These are phyloP conservation scores for Mobula hypostoma DNA, from an alignment of 2,113 vertebrate genomes.

Conservation along the genomic window DNA sequence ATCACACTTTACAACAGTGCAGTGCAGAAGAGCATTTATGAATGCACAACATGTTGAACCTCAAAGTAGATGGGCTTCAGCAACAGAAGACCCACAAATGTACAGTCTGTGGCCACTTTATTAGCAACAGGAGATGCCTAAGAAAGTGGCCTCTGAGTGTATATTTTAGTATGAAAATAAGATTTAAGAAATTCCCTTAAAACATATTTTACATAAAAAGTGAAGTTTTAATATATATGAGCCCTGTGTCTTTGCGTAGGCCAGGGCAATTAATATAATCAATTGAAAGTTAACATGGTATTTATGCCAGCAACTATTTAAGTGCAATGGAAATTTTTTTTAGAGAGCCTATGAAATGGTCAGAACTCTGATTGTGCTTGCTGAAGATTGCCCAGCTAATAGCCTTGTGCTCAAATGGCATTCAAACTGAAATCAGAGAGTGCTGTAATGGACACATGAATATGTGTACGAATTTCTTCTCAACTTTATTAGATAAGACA, in stretches of 20 bases:
- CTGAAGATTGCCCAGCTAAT: neutral
- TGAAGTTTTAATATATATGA: neutral
- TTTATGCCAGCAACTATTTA: neutral
- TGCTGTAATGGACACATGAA: neutral
- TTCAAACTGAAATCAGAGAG: neutral
- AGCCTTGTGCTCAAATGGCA: neutral
- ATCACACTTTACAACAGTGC: too few relatives aligned
- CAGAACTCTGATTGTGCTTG: neutral
- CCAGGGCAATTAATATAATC: neutral
- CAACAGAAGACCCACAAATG: too few relatives aligned
- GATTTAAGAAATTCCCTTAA: neutral
- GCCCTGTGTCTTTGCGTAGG: neutral
- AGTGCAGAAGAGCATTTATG: too few relatives aligned
- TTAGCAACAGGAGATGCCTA: too few relatives aligned
- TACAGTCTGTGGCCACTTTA: too few relatives aligned
- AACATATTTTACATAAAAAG: neutral
- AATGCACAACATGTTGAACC: too few relatives aligned
- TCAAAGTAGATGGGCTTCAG: too few relatives aligned
- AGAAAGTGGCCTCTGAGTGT: too few relatives aligned
- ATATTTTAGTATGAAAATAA: neutral
- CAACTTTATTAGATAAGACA: neutral
- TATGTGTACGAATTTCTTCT: neutral
- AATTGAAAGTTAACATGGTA: neutral
- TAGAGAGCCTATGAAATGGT: neutral
- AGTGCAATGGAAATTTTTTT: neutral